phyloP scores from a whole-genome alignment of 92 coral and sea anemone species.

The Ricordea florida region DNA sequence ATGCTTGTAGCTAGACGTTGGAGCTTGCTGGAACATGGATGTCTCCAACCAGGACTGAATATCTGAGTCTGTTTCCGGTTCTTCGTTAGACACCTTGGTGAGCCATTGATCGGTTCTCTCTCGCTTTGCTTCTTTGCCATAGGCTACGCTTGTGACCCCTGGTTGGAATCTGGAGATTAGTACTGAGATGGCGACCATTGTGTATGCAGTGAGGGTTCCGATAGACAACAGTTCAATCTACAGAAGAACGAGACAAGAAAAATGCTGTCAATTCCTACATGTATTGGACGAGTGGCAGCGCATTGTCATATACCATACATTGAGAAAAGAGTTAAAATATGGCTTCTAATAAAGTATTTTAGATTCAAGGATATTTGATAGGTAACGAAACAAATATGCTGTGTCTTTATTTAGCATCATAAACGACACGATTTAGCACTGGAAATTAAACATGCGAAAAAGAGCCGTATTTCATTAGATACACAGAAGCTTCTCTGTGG shows the following conservation, averaged over 20 bases:
- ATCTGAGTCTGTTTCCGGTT: neutral
- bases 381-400: no score
- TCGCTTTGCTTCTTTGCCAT: slow-evolving; percentile 10
- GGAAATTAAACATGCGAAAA: no score
- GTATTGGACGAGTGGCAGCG: no score
- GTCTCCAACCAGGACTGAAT: neutral
- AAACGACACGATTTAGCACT: no score
- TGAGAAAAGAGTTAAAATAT: no score
- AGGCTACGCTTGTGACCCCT: slow-evolving; percentile 42
- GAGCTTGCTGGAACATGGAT: neutral
- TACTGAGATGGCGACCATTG: slow-evolving; percentile 82
- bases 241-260: neutral
- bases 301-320: no score
- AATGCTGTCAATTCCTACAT: no score
- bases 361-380: no score
- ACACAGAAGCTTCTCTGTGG: no score
- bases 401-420: no score
- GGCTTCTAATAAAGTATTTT: no score
- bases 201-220: slow-evolving; percentile 74
- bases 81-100: slow-evolving; percentile 8
- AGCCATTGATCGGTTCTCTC: slow-evolving; percentile 47
- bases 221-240: slow-evolving; percentile 58
- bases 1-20: neutral
- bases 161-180: slow-evolving; percentile 69
- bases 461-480: no score